Conservation (phyloP, 2,888 invertebrate genomes). For the Odontothrips loti region DNA sequence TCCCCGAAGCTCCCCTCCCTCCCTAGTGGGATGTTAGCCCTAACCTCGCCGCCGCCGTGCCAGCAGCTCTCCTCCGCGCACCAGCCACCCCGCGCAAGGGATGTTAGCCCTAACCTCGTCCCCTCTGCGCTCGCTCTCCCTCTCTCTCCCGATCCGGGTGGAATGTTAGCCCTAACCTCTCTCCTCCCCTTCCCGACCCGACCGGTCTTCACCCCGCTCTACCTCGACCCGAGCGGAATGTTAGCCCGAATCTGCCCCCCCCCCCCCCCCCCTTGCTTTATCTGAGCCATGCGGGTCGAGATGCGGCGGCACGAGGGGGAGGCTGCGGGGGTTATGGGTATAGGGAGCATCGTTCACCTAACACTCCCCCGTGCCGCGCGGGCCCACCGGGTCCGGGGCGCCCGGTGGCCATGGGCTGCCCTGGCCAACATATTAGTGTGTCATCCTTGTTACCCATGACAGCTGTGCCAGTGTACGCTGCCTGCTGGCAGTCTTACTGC, state of each 20-base stretch:
- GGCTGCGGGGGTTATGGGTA: not conserved
- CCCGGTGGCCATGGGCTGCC: too few relatives aligned
- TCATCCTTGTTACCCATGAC: too few relatives aligned
- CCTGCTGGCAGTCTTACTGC: too few relatives aligned
- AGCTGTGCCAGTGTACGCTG: too few relatives aligned
- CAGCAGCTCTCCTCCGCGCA: too few relatives aligned
- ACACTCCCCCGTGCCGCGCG: not conserved
- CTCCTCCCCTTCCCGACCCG: not conserved
- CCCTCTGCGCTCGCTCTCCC: not conserved
- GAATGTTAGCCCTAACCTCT: too few relatives aligned
- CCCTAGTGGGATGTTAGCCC: too few relatives aligned
- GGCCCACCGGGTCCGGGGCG: not conserved
- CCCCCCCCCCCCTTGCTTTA: not conserved
- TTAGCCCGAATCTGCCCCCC: not conserved
- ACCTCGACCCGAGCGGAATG: conserved; percentile 6
- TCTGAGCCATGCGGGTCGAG: conserved; percentile 2
- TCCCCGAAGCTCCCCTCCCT: not conserved
- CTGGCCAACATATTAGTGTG: too few relatives aligned
- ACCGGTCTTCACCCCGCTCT: not conserved
- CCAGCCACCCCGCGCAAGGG: not conserved
- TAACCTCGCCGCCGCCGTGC: too few relatives aligned
- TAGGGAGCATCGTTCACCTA: not conserved
- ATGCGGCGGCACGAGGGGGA: not conserved
- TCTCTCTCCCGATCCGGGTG: too few relatives aligned
- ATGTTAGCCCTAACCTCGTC: not conserved